Base-by-base conservation (phyloP, 1,140 invertebrate genomes). In the Drosophila ironensis region DNA sequence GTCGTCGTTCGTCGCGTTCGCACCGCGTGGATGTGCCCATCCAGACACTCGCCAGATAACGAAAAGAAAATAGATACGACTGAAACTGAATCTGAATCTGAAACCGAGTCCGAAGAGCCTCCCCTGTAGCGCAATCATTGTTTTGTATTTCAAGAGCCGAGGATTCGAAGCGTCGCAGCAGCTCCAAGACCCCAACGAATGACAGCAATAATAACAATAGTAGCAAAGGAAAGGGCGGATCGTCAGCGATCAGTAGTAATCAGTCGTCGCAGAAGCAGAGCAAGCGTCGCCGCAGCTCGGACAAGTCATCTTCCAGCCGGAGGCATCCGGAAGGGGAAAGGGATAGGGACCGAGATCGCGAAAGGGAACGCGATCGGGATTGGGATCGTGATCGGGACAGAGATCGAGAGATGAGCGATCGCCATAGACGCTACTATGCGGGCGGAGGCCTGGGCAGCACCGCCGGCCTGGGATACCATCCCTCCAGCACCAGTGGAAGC, bases 391-490 rank as follows among this genome's bases (percentile, higher is more conserved):
- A 76, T 9, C 20, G 57, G 2, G 72, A 70, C 14, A 51, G 44
- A 5, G 70, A 78, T 6, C 57, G 57, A 44, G 61, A 81, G 19
- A 89, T 89, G 87, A 81, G 68, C 41, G 88, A 89, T 73, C 88
- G 88, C n/a, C 71, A 88, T 41, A 71, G 88, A 59, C 82, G 87
- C 56, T 88, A 88, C 45, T 89, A 89, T 70, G 80, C 72, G 6
- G 72, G 74, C 35, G 78, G 78, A n/a, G 78, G 71, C 19, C 50
- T 84, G 6, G 72, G 69, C 1, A 60, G 60, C 35, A 38, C 53
- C 7, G 41, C 71, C 4, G 45, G 72, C 17, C 12, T 73, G 56
- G 48, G 52, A 22, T 63, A 67, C 20, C 50, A 61, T 44, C 71
- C 60, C n/a, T n/a, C n/a, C 30, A 51, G 51, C 41, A 78, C 50